Conservation (phyloP, 2,888 invertebrate species). For the Ormyrus labotus region DNA sequence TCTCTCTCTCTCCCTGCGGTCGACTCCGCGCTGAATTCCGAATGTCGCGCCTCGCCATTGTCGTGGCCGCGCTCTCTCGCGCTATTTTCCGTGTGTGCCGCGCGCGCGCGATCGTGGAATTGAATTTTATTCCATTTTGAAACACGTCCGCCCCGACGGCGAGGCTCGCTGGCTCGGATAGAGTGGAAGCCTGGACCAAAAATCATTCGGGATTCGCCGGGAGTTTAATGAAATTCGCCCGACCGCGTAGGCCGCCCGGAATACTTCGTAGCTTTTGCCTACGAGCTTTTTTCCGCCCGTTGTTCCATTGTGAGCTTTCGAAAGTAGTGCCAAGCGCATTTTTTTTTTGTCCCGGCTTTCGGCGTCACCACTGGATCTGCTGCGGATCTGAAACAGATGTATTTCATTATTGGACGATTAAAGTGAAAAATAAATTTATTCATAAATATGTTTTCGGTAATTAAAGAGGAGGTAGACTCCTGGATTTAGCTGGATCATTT, state of each 20-base stretch:
- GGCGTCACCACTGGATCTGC: too few relatives aligned
- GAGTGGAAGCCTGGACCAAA: conserved; percentile 39
- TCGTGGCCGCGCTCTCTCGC: not conserved
- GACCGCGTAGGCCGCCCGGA: not conserved
- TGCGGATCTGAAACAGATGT: too few relatives aligned
- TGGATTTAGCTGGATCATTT: too few relatives aligned
- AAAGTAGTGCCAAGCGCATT: too few relatives aligned
- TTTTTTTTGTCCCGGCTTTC: not conserved
- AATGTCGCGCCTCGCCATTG: conserved; percentile 2
- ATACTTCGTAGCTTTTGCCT: conserved; percentile 26
- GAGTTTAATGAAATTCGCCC: conserved; percentile 39
- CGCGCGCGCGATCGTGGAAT: conserved; percentile 51
- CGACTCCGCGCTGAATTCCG: conserved; percentile 42
- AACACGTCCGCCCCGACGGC: conserved; percentile 33
- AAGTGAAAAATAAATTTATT: too few relatives aligned
- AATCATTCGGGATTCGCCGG: conserved; percentile 32
- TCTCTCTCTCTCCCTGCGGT: not conserved
- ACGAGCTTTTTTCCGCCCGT: too few relatives aligned
- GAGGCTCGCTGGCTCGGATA: conserved; percentile 27
- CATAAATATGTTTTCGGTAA: too few relatives aligned
- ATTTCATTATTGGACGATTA: too few relatives aligned
- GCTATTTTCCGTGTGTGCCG: not conserved
- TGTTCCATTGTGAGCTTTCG: too few relatives aligned
- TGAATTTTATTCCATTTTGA: conserved; percentile 62
- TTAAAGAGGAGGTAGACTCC: too few relatives aligned